Evolutionary conservation across 2,888 invertebrate genomes (phyloP).

Genomic region (Pheosia gnoma): DNA sequence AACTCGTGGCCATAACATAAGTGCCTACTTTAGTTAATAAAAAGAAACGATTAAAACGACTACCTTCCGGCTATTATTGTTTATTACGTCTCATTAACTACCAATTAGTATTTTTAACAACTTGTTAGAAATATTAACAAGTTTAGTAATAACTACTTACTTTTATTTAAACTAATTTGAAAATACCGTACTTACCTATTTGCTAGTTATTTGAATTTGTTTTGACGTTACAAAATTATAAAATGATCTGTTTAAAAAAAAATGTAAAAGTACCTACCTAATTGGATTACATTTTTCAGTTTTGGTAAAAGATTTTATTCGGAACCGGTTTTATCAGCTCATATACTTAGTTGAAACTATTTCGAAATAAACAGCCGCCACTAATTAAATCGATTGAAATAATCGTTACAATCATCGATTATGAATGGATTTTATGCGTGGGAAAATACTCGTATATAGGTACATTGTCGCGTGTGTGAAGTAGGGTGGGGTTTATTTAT

Average conservation of each 20-base stretch:
- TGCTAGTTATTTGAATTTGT: too few species aligned
- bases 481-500: conserved; percentile 13
- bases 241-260: too few species aligned
- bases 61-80: neutral
- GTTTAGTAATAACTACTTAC: too few species aligned
- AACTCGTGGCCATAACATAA: neutral
- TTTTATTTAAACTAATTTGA: too few species aligned
- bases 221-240: too few species aligned
- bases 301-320: too few species aligned
- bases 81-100: neutral
- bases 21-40: neutral
- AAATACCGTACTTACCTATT: too few species aligned
- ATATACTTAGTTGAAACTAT: neutral
- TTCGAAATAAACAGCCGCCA: neutral
- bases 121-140: too few species aligned
- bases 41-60: neutral
- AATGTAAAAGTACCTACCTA: too few species aligned
- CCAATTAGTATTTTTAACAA: too few species aligned
- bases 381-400: neutral
- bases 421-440: conserved; percentile 1
- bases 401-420: conserved; percentile 7
- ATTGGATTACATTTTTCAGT: too few species aligned
- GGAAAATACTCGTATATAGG: neutral
- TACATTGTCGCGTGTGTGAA: neutral
- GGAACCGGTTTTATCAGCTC: neutral